Base-by-base conservation (phyloP, 2,888 invertebrate genomes). In the Acanthococcus lagerstroemiae region DNA sequence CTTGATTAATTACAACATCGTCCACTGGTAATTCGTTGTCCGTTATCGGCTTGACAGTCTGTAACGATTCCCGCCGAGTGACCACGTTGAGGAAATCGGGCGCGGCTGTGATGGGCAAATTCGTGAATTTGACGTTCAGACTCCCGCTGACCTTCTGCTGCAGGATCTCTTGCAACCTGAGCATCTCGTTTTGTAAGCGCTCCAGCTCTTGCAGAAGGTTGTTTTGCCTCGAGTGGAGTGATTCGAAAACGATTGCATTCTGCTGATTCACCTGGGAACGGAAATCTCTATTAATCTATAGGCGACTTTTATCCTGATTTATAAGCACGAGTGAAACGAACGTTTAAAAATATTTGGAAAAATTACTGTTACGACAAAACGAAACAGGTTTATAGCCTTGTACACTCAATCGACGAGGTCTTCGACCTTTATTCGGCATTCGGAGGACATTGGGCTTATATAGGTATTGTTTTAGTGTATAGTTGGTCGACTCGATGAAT, bases 151-250 rank as follows among this genome's bases (percentile, higher is more conserved):
- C 68, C 44, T 70, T 65, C 9, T 68, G 67, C 66, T 72, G 73
- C 17, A 72, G 70, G 67, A 70, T 65, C 22, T 67, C 68, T 65
- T 73, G 73, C 7, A 73, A 68, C 22, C 68, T 66, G 44, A 71
- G 70, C 58, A 72, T 70, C 21, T 70, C 67, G 22, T 54, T 66
- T 63, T 73, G 72, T 12, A 72, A 67, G 2, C 71, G 69, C 37
- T 67, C 68, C 27, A 73, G 67, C 56, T 69, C 66, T 17, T 46
- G 58, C 60, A 69, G 26, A n/a, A 71, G 65, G 25, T 67, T 66
- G 1, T 67, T 56, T 48, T 71, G 69, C 61, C 70, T 68, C 55
- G 60, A 67, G 9, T 65, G 48, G 27, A 71, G 63, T 19, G 70
- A 68, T 17, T 69, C 66, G 52, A 57, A 67, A 55, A 56, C 68